Percentiles rank a stretch among this genome's conserved stretches.
phyloP scores from a whole-genome alignment of 2,113 vertebrate species.

The Leuciscus idus region DNA sequence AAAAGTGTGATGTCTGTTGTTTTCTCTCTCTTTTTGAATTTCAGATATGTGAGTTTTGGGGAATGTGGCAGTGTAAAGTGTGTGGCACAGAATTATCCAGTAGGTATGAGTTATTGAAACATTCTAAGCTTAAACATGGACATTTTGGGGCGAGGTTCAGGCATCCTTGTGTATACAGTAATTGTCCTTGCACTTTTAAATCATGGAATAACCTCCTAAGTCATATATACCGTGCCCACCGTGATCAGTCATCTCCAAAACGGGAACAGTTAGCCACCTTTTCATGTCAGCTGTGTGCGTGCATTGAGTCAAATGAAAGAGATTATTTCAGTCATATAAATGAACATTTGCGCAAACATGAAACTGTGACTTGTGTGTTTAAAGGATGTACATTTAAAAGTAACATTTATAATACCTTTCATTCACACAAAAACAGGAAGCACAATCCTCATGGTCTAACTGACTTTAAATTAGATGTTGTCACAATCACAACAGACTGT shows the following conservation, averaged over 20 bases:
- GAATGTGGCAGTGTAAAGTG: not conserved
- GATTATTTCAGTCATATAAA: too few relatives aligned
- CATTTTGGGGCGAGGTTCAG: not conserved
- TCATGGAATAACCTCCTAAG: constrained; percentile 3
- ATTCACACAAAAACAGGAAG: too few relatives aligned
- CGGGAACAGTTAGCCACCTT: too few relatives aligned
- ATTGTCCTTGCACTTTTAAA: constrained; percentile 11
- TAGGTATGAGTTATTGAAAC: not conserved
- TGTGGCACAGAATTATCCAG: not conserved
- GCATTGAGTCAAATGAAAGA: too few relatives aligned
- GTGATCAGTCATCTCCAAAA: not conserved
- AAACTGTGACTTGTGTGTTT: too few relatives aligned
- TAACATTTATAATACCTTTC: too few relatives aligned
- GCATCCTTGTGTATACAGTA: not conserved
- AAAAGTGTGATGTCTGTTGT: not conserved
- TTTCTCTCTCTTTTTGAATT: not conserved
- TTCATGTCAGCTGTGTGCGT: too few relatives aligned
- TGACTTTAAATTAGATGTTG: too few relatives aligned
- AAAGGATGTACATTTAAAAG: too few relatives aligned
- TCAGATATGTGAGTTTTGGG: not conserved
- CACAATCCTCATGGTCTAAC: too few relatives aligned
- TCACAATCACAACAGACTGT: too few relatives aligned
- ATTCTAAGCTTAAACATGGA: not conserved
- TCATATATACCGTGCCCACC: not conserved
- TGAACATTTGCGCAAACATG: too few relatives aligned